A percentile compares a stretch with the other conserved stretches of the same genome.
Conservation (phyloP, 2,113 vertebrate species). For the Seriola quinqueradiata region DNA sequence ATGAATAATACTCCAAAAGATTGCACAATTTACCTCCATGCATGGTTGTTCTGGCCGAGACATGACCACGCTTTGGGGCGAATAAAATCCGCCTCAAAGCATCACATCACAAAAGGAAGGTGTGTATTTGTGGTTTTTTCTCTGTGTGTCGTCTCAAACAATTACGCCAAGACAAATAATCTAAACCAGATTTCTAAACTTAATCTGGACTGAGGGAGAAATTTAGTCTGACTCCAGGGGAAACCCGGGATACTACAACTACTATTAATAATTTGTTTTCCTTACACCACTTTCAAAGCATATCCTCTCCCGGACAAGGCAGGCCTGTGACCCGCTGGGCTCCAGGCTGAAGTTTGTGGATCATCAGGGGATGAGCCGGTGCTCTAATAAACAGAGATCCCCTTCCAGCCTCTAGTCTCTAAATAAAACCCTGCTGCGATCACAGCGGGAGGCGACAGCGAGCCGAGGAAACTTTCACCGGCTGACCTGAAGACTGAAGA, state of each 20-base stretch:
- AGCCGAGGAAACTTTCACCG: constrained; percentile 36
- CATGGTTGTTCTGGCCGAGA: neutral
- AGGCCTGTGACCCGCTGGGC: neutral
- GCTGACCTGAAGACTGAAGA: constrained; percentile 19
- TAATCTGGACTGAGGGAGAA: neutral
- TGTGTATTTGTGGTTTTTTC: neutral
- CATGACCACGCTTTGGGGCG: too few relatives aligned
- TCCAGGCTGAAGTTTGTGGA: constrained; percentile 16
- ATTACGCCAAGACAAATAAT: constrained; percentile 1
- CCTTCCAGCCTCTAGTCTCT: constrained; percentile 27
- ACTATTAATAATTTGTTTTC: constrained; percentile 42
- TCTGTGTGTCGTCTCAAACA: neutral
- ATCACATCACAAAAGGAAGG: neutral
- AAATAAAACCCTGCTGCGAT: constrained; percentile 25
- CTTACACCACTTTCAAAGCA: neutral
- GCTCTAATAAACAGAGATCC: constrained; percentile 46
- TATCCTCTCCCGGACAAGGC: neutral
- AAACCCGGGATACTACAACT: constrained; percentile 1
- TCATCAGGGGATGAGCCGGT: constrained; percentile 16
- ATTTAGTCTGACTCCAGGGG: neutral
- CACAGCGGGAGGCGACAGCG: neutral
- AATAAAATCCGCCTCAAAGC: too few relatives aligned
- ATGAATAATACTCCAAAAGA: too few relatives aligned
- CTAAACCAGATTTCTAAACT: constrained; percentile 13
- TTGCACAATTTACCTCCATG: too few relatives aligned